A percentile compares a stretch with the other conserved stretches of the same genome.
These are phyloP conservation scores for Tiphia femorata DNA, from an alignment of 2,888 invertebrate species.

Conservation along the genomic window DNA sequence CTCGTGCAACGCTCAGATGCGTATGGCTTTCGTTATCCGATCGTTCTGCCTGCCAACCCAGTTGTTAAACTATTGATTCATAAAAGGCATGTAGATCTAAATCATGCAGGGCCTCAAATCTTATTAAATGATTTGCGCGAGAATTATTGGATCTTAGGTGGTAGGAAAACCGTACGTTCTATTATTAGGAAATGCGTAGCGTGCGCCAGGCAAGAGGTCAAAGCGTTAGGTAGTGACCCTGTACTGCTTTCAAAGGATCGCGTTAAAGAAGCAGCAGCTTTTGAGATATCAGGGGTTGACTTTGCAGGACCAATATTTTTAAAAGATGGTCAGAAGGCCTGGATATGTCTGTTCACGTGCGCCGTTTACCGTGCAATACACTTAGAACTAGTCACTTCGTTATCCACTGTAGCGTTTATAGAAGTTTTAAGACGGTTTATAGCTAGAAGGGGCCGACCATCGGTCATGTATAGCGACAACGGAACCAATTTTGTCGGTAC, in stretches of 20 bases:
- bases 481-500: slow-evolving; percentile 58
- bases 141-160: slow-evolving; percentile 11
- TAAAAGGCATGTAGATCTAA: slow-evolving; percentile 60
- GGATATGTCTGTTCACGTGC: slow-evolving; percentile 59
- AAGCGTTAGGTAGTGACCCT: neutral
- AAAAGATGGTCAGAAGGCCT: slow-evolving; percentile 40
- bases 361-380: slow-evolving; percentile 57
- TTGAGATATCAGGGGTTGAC: slow-evolving; percentile 53
- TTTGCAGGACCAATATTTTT: slow-evolving; percentile 55
- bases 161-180: neutral
- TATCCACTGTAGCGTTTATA: slow-evolving; percentile 48
- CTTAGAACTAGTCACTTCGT: slow-evolving; percentile 50
- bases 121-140: slow-evolving; percentile 24
- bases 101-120: slow-evolving; percentile 50
- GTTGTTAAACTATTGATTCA: slow-evolving; percentile 25
- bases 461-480: slow-evolving; percentile 58
- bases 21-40: neutral
- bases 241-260: slow-evolving; percentile 1
- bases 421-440: slow-evolving; percentile 55
- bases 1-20: neutral
- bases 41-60: neutral
- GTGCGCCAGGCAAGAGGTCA: slow-evolving; percentile 1
- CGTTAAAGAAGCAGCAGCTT: slow-evolving; percentile 26
- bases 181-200: slow-evolving; percentile 2
- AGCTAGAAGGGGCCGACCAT: slow-evolving; percentile 51